Base-by-base conservation (phyloP, 2,797 vertebrate species). In the Bovichtus variegatus region DNA sequence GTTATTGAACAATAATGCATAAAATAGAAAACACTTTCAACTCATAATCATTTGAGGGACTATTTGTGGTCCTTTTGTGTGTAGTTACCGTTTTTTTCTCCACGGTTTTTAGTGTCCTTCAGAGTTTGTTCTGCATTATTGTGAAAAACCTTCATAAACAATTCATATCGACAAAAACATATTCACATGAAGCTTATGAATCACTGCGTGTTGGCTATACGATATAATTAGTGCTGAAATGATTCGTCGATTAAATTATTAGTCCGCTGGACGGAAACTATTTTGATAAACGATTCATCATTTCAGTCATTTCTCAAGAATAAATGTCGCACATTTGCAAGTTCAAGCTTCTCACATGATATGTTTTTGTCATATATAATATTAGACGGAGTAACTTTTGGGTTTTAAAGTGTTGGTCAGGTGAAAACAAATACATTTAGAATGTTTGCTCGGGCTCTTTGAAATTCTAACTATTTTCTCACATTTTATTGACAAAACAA, bases 31-130 rank as follows among this genome's bases (percentile, higher is more conserved):
- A 25, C 40, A 27, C 21, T 38, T 23, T 34, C 34, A 57, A 49
- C 23, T 21, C 58, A 21, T 54, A 55, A 53, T 40, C 38, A 71
- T 80, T 58, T 57, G 2, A 51, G 31, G 43, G 44, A n/a, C 16
- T 59, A 1, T 64, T 60, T 44, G 18, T 5, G 18, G 7, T 40
- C 16, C 29, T 51, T n/a, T n/a, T 61, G 27, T 46, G 9, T 12
- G 4, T 7, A 27, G 61, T 49, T 29, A 65, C 54, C 4, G 12
- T 76, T 16, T 18, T 31, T 54, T 54, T 4, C 15, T 21, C 34
- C 1, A 10, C 11, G 15, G 13, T 43, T 44, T 18, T 18, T 23
- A 11, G 16, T 11, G 47, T 59, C 53, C 12, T 34, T 57, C n/a
- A 60, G 25, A 55, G 49, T 61, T 43, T 49, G 19, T 55, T 27